Evolutionary conservation across 2,888 invertebrate species (phyloP).

Genomic region (Chloromyia formosa): DNA sequence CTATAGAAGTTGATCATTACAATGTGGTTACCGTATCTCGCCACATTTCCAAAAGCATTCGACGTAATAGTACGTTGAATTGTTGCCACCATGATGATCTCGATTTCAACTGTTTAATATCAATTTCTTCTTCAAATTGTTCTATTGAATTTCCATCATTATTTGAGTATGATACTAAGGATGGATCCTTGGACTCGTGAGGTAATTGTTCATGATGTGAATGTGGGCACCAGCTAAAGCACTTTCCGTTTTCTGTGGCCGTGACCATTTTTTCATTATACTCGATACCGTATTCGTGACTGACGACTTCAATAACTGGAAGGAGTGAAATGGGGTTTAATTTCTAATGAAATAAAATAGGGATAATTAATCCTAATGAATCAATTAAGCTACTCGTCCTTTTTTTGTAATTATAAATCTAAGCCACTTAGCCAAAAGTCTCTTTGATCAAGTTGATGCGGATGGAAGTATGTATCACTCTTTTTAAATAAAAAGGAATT

Average conservation of each 20-base stretch:
- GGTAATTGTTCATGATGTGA: not conserved
- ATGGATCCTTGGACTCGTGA: not conserved
- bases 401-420: no score
- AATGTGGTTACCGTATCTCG: constrained; percentile 71
- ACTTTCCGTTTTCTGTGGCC: constrained; percentile 73
- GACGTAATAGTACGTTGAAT: constrained; percentile 71
- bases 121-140: constrained; percentile 61
- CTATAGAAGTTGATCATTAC: not conserved
- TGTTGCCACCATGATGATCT: constrained; percentile 73
- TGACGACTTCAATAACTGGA: constrained; percentile 81
- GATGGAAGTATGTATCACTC: no score
- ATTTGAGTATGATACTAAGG: not conserved
- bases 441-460: no score
- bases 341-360: not conserved
- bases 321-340: no score
- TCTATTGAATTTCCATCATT: constrained; percentile 50
- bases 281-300: constrained; percentile 78
- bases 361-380: not conserved
- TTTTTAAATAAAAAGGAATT: no score
- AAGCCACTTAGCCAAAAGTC: no score
- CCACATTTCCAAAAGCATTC: constrained; percentile 80
- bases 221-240: constrained; percentile 65
- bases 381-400: not conserved
- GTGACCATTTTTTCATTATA: constrained; percentile 75
- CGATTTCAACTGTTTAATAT: constrained; percentile 67